These are phyloP conservation scores for Byasa hedistus DNA, from an alignment of 2,888 invertebrate genomes.

Conservation along the genomic window DNA sequence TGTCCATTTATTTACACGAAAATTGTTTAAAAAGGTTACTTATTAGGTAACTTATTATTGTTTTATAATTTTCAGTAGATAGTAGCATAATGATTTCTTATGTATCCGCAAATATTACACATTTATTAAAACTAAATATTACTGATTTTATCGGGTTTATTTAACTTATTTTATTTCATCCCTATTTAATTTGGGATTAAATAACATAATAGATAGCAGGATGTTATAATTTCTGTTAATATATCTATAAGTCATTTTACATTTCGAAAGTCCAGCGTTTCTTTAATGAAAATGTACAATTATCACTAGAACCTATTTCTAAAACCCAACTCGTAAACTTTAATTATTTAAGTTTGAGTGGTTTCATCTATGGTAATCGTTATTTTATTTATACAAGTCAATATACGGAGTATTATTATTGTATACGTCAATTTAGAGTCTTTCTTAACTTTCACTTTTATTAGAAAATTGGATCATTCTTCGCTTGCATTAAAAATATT, in stretches of 20 bases:
- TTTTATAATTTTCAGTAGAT: too few species aligned
- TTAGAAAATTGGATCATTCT: too few species aligned
- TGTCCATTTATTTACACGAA: background rate
- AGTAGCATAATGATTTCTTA: too few species aligned
- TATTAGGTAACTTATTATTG: background rate
- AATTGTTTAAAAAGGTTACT: background rate
- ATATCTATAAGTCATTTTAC: constrained; percentile 20
- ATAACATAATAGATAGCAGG: background rate
- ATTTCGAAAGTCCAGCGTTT: constrained; percentile 21
- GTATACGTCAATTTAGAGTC: too few species aligned
- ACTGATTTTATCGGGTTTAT: too few species aligned
- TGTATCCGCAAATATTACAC: too few species aligned
- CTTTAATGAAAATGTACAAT: constrained; percentile 21
- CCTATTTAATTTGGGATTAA: background rate
- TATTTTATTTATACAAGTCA: background rate
- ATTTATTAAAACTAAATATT: too few species aligned
- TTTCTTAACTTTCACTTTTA: too few species aligned
- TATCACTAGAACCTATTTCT: constrained; percentile 10
- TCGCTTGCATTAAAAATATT: too few species aligned
- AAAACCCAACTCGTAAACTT: constrained; percentile 26
- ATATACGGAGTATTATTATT: too few species aligned
- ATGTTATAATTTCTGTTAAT: background rate
- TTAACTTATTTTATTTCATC: too few species aligned
- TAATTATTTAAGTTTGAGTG: constrained; percentile 23
- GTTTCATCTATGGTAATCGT: constrained; percentile 8